phyloP scores from a whole-genome alignment of 2,113 vertebrate species.

The Arvicanthis niloticus region DNA sequence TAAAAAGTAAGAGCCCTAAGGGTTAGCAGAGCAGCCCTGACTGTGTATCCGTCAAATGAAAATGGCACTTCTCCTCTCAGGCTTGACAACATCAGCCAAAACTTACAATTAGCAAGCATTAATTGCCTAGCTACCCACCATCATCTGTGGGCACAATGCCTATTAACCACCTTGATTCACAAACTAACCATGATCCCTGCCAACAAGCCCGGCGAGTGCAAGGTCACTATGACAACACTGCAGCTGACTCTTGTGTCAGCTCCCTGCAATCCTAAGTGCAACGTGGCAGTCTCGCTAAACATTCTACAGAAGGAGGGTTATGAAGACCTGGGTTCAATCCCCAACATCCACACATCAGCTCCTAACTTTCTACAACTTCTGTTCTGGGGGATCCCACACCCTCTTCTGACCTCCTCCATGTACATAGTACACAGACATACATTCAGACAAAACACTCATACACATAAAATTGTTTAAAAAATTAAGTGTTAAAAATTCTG shows the following conservation, averaged over 20 bases:
- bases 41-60: background rate
- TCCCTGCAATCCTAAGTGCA: background rate
- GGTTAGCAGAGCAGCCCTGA: background rate
- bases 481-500: background rate
- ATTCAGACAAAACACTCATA: background rate
- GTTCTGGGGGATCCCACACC: background rate
- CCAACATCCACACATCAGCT: background rate
- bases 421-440: background rate
- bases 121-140: background rate
- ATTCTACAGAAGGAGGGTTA: background rate
- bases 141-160: background rate
- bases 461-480: background rate
- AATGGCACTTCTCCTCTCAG: background rate
- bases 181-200: background rate
- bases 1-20: background rate
- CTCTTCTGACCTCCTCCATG: background rate
- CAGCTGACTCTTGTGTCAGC: background rate
- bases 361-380: background rate
- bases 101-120: background rate
- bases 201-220: background rate
- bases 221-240: background rate
- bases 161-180: background rate
- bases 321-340: background rate
- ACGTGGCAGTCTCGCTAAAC: constrained; percentile 10
- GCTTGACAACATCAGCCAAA: background rate